These are phyloP conservation scores for Cyrtonyx montezumae DNA, from an alignment of 2,113 vertebrate species.

Conservation along the genomic window DNA sequence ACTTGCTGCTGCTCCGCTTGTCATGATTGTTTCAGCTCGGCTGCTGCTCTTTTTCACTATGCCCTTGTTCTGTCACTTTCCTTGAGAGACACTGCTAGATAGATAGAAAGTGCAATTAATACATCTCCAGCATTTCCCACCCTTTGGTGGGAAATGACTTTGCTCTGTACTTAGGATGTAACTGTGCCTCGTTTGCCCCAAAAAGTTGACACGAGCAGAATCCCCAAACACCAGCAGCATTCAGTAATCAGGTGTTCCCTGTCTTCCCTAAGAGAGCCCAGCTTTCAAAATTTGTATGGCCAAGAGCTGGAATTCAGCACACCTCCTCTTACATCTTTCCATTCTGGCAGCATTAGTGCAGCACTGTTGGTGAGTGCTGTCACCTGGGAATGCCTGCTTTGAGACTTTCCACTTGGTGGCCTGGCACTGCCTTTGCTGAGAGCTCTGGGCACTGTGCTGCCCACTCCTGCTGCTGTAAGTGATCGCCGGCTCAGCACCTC, in stretches of 20 bases:
- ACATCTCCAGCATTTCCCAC: neutral
- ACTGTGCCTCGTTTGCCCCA: neutral
- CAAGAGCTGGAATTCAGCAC: neutral
- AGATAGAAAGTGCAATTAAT: no score
- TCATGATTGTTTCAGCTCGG: no score
- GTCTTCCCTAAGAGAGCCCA: neutral
- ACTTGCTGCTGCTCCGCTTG: neutral
- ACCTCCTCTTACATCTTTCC: neutral
- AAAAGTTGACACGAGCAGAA: neutral
- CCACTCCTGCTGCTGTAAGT: neutral
- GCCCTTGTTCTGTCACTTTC: neutral
- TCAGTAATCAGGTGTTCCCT: neutral
- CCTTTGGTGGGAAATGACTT: no score
- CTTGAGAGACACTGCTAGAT: neutral
- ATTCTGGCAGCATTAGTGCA: neutral
- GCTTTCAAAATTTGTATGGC: neutral
- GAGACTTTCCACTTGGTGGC: neutral
- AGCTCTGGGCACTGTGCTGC: neutral
- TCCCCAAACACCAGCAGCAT: neutral
- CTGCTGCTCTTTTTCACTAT: neutral
- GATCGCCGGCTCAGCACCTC: neutral
- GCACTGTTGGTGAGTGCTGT: neutral
- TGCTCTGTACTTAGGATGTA: neutral
- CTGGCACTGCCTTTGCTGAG: neutral
- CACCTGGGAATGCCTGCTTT: accelerated